phyloP scores from a whole-genome alignment of 2,888 invertebrate species.

The Acrobasis consociella region DNA sequence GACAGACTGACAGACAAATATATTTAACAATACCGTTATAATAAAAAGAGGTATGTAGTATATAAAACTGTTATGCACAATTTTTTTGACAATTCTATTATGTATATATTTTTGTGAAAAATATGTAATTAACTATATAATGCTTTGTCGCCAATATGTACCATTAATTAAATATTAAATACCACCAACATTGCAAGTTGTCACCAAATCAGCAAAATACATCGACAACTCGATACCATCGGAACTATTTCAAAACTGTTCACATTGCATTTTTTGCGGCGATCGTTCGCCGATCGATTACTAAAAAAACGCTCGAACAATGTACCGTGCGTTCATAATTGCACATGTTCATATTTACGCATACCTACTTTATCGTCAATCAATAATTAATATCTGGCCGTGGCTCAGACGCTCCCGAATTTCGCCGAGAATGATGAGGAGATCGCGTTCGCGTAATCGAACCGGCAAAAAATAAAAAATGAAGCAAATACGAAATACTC shows the following conservation, averaged over 20 bases:
- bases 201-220: conserved; percentile 9
- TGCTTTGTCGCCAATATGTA: background rate
- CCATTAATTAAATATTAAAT: background rate
- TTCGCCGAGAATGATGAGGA: conserved; percentile 76
- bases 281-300: conserved; percentile 8
- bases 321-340: conserved; percentile 39
- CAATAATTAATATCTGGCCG: conserved; percentile 81
- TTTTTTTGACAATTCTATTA: no score
- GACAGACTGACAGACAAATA: no score
- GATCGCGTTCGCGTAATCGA: conserved; percentile 83
- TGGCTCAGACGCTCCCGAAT: conserved; percentile 80
- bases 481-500: conserved; percentile 82
- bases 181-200: conserved; percentile 1
- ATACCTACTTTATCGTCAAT: conserved; percentile 76
- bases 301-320: conserved; percentile 12
- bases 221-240: conserved; percentile 4
- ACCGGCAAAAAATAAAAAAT: conserved; percentile 80
- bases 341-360: conserved; percentile 68
- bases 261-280: conserved; percentile 6
- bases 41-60: no score
- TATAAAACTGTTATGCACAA: no score
- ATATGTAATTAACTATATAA: background rate
- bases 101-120: no score
- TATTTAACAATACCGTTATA: no score
- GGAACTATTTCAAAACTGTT: conserved; percentile 10